A percentile compares a stretch with the other conserved stretches of the same genome.
phyloP scores from a whole-genome alignment of 1,140 invertebrate species.

The Drosophila melanica region DNA sequence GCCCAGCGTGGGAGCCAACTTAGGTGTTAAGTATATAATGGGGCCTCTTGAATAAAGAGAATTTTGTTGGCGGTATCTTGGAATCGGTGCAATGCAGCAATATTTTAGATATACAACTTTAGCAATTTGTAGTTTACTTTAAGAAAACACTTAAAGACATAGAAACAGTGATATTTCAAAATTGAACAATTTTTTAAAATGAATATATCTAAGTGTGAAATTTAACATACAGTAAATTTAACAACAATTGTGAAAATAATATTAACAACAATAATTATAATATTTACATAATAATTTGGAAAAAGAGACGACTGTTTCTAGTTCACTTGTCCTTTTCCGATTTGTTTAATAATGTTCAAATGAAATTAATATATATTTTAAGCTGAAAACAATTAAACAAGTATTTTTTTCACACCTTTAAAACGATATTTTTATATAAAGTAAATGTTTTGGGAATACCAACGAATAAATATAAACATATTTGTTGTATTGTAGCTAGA shows the following conservation, averaged over 20 bases:
- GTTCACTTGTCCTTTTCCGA: conserved; percentile 60
- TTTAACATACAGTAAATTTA: not conserved
- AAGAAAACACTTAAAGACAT: not conserved
- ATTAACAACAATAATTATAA: not conserved
- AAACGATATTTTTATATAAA: too few species aligned
- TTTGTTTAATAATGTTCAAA: conserved; percentile 16
- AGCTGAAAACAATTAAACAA: conserved; percentile 49
- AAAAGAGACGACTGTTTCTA: conserved; percentile 61
- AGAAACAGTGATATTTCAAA: conserved; percentile 22
- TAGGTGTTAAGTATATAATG: not conserved
- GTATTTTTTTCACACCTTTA: conserved; percentile 7
- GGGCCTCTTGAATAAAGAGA: conserved; percentile 1
- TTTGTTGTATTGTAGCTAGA: too few species aligned
- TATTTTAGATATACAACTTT: conserved; percentile 5
- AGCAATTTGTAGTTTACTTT: not conserved
- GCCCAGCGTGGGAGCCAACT: not conserved
- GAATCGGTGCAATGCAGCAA: conserved; percentile 13
- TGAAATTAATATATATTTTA: conserved; percentile 20
- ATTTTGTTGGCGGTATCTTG: conserved; percentile 6
- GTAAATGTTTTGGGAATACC: too few species aligned
- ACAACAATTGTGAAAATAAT: not conserved
- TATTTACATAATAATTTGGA: conserved; percentile 27
- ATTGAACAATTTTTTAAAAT: not conserved
- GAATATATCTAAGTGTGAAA: not conserved
- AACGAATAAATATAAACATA: too few species aligned